Base-by-base conservation (phyloP, 2,888 invertebrate genomes). In the Metalampra italica region DNA sequence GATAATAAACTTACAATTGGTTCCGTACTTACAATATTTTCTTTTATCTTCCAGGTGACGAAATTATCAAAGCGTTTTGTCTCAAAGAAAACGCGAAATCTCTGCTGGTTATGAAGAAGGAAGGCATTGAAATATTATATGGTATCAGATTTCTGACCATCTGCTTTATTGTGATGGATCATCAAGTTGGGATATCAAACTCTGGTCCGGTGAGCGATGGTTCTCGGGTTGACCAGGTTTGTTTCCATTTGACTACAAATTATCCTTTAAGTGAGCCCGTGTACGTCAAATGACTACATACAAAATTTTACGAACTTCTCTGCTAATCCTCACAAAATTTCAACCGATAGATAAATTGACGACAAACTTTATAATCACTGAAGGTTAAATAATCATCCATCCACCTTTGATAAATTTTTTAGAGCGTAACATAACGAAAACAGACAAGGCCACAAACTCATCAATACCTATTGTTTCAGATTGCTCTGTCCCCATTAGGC, bases 141-240 rank as follows among this genome's bases (percentile, higher is more conserved):
- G 92, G 92, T 0, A 83, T 92, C 29, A 80, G 91, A 43, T 90
- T 90, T 41, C 59, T 92, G 29, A 85, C 91, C 0, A 92, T 92
- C 51, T 83, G 90, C 51, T 77, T 91, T 29, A 87, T 92, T 29
- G 91, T 91, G 7, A 62, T 90, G 59, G 91, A 89, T 40, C 92
- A 92, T 67, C 82, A 91, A 46, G 80, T 91, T 36, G 92, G 91
- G 1, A 88, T 91, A 3, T 76, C 75, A 40, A 86, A 90, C 41
- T 75, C 90, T 0, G 91, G 91, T 0, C 90, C 92, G 0, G 74
- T 91, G 40, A 84, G 90, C 52, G 91, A 93, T 62, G 91, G 91
- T 41, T 71, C 88, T 50, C 82, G 78, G 51, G 79, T 90, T 0
- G 92, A 92, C 66, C 60, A 79, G 76, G 92, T 92, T 78, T 66